phyloP scores from a whole-genome alignment of 2,888 invertebrate genomes.

The Syrphus vitripennis region DNA sequence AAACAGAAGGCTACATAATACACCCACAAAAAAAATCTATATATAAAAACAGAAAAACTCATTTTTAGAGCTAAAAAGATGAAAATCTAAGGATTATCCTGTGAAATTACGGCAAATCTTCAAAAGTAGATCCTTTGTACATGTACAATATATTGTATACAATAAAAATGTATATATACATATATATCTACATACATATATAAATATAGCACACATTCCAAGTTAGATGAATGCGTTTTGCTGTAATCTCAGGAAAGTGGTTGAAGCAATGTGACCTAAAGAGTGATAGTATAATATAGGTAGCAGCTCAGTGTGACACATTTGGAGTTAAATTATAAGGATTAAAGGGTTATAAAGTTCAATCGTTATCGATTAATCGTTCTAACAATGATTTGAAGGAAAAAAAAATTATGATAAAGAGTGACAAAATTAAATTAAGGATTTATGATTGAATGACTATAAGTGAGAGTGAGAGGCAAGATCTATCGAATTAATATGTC shows the following conservation, averaged over 20 bases:
- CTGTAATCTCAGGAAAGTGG: conserved; percentile 50
- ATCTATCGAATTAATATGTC: too few species aligned
- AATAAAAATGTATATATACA: too few species aligned
- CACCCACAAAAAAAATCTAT: neutral
- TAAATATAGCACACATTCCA: neutral
- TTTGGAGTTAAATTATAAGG: conserved; percentile 50
- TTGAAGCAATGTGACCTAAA: conserved; percentile 38
- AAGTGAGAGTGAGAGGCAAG: neutral
- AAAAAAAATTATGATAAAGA: neutral
- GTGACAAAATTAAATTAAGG: neutral
- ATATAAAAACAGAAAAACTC: conserved; percentile 9
- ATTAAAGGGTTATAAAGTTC: conserved; percentile 54
- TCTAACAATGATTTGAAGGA: neutral
- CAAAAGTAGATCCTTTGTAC: conserved; percentile 27
- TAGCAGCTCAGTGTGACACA: conserved; percentile 33
- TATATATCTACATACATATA: neutral
- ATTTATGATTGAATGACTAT: neutral
- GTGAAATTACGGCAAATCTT: conserved; percentile 62
- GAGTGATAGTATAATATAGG: neutral
- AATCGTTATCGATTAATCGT: conserved; percentile 54
- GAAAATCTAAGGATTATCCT: conserved; percentile 56
- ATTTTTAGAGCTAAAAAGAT: conserved; percentile 60
- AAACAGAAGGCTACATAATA: neutral
- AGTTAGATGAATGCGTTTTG: conserved; percentile 46
- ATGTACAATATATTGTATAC: neutral